Percentiles rank a stretch among this genome's conserved stretches.
Evolutionary conservation across 2,113 vertebrate species (phyloP).

Genomic region (Polypterus bichir): DNA sequence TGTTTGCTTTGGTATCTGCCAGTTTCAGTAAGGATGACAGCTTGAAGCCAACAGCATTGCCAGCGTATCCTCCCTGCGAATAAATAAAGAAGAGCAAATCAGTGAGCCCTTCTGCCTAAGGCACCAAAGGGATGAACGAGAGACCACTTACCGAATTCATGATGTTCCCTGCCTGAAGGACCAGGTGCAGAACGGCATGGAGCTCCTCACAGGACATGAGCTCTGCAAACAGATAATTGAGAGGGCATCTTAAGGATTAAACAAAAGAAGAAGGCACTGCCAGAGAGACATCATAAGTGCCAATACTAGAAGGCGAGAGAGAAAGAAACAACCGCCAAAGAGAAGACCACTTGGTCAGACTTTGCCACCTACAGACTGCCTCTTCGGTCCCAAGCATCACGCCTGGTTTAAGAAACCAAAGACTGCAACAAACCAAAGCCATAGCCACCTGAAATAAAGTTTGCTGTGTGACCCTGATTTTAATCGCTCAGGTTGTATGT

Average conservation of each 20-base stretch:
- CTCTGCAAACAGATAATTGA: conserved; percentile 49
- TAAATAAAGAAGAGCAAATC: conserved; percentile 14
- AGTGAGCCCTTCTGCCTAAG: neutral
- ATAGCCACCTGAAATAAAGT: too few relatives aligned
- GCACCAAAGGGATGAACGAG: neutral
- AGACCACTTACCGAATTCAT: conserved; percentile 82
- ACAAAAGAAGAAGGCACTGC: too few relatives aligned
- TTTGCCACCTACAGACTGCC: too few relatives aligned
- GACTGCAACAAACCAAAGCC: too few relatives aligned
- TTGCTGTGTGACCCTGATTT: too few relatives aligned
- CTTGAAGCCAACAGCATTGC: conserved; percentile 94
- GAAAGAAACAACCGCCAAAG: too few relatives aligned
- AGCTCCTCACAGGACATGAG: conserved; percentile 85
- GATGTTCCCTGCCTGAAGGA: conserved; percentile 94
- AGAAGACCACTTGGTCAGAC: too few relatives aligned
- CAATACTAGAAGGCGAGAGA: too few relatives aligned
- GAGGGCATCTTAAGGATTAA: conserved; percentile 7
- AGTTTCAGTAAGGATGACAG: conserved; percentile 87
- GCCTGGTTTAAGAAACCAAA: too few relatives aligned
- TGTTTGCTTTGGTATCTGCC: conserved; percentile 94
- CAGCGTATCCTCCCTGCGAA: conserved; percentile 84
- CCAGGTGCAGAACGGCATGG: conserved; percentile 87
- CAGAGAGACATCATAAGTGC: too few relatives aligned
- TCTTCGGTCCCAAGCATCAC: too few relatives aligned
- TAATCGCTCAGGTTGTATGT: too few relatives aligned